Conservation (phyloP, 92 coral and sea anemone genomes). For the Zoanthus gigantus region DNA sequence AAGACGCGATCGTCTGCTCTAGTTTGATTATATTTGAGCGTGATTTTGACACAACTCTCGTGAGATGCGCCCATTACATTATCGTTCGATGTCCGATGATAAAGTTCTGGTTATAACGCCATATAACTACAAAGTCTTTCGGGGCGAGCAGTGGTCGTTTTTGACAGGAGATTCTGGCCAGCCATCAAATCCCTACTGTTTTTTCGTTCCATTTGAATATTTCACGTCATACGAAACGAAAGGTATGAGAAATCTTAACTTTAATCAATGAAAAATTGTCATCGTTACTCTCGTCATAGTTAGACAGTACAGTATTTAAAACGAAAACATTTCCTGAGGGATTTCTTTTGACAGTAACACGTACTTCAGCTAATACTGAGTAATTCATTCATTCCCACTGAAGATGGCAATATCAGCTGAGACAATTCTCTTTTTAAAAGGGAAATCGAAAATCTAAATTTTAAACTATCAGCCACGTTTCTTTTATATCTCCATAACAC, state of each 20-base stretch:
- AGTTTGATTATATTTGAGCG: background rate
- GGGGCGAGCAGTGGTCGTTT: slow-evolving; percentile 32
- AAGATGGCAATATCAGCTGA: no score
- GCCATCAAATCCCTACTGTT: slow-evolving; percentile 37
- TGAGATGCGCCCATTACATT: slow-evolving; percentile 18
- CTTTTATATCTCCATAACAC: no score
- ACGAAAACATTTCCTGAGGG: background rate
- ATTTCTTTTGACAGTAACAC: no score
- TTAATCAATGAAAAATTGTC: background rate
- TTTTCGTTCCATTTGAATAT: slow-evolving; percentile 28
- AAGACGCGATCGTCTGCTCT: background rate
- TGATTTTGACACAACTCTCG: background rate
- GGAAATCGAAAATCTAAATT: no score
- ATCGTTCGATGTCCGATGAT: slow-evolving; percentile 41
- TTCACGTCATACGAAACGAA: background rate
- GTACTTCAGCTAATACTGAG: no score
- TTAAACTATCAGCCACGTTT: no score
- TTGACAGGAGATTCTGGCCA: slow-evolving; percentile 8
- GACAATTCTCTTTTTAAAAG: no score
- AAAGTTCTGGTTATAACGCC: slow-evolving; percentile 45
- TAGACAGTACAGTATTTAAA: background rate
- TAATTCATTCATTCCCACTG: no score
- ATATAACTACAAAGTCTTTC: slow-evolving; percentile 35
- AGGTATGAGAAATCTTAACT: slow-evolving; percentile 1
- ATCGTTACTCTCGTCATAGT: background rate